These are phyloP conservation scores for Rhodophaea formosa DNA, from an alignment of 2,888 invertebrate genomes.

Conservation along the genomic window DNA sequence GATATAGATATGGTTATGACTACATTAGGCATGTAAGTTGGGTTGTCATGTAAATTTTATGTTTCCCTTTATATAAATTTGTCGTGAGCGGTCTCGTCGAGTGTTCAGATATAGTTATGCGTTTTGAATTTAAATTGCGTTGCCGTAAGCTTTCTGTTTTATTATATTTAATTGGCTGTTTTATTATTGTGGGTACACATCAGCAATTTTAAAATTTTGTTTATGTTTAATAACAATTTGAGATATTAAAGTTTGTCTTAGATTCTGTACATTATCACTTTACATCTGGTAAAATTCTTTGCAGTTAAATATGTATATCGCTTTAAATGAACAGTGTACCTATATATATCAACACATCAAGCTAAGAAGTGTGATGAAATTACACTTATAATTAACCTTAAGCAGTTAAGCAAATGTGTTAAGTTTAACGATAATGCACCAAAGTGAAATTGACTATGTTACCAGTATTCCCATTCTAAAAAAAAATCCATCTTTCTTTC, in stretches of 20 bases:
- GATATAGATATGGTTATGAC: constrained; percentile 61
- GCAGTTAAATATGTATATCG: no score
- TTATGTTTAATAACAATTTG: no score
- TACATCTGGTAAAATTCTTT: no score
- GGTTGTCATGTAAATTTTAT: constrained; percentile 66
- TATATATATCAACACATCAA: no score
- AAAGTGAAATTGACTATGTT: neutral
- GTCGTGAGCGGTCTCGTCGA: constrained; percentile 41
- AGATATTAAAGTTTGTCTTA: no score
- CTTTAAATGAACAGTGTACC: no score
- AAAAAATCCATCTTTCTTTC: constrained; percentile 17
- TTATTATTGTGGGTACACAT: constrained; percentile 4
- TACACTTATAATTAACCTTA: no score
- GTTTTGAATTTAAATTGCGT: constrained; percentile 42
- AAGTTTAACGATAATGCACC: neutral
- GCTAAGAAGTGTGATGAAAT: no score
- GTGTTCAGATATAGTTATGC: constrained; percentile 42
- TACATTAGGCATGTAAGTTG: constrained; percentile 58
- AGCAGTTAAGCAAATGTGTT: no score
- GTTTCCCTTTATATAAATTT: constrained; percentile 46
- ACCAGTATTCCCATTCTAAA: neutral
- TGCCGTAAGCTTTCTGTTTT: constrained; percentile 20
- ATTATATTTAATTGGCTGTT: constrained; percentile 19
- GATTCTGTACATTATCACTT: no score
- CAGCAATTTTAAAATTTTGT: neutral